A percentile compares a stretch with the other conserved stretches of the same genome.
Conservation (phyloP, 1,140 invertebrate species). For the Araneus ventricosus region DNA sequence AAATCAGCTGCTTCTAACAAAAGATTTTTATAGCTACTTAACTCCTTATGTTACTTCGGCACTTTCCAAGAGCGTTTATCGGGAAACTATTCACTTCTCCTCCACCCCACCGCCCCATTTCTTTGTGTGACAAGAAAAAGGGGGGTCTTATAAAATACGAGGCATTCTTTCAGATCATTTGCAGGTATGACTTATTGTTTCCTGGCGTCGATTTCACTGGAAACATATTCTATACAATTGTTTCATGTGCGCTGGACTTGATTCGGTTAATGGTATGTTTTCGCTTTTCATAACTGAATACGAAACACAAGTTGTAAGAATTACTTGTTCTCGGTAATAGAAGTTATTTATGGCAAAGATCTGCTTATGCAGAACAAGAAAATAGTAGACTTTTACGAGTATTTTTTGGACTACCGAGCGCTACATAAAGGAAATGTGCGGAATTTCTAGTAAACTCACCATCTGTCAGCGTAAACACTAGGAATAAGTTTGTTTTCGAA, state of each 20-base stretch:
- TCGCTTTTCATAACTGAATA: not conserved
- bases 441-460: not conserved
- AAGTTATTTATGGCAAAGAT: not conserved
- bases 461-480: not conserved
- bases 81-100: slow-evolving; percentile 1
- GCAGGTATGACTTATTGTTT: slow-evolving; percentile 44
- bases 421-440: not conserved
- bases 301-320: not conserved
- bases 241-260: slow-evolving; percentile 17
- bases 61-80: slow-evolving; percentile 29
- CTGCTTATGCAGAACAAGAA: not conserved
- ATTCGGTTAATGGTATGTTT: slow-evolving; percentile 18
- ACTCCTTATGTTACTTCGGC: slow-evolving; percentile 12
- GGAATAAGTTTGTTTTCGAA: too few species aligned
- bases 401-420: not conserved
- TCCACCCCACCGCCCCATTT: not conserved
- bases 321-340: not conserved
- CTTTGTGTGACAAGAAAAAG: not conserved
- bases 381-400: not conserved
- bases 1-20: slow-evolving; percentile 28
- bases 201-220: slow-evolving; percentile 26
- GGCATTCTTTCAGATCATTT: slow-evolving; percentile 36
- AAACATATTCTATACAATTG: slow-evolving; percentile 51
- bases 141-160: not conserved
- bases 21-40: slow-evolving; percentile 48